Percentiles rank a stretch among this genome's conserved stretches.
phyloP scores from a whole-genome alignment of 2,113 vertebrate species.

The Tachysurus fulvidraco region DNA sequence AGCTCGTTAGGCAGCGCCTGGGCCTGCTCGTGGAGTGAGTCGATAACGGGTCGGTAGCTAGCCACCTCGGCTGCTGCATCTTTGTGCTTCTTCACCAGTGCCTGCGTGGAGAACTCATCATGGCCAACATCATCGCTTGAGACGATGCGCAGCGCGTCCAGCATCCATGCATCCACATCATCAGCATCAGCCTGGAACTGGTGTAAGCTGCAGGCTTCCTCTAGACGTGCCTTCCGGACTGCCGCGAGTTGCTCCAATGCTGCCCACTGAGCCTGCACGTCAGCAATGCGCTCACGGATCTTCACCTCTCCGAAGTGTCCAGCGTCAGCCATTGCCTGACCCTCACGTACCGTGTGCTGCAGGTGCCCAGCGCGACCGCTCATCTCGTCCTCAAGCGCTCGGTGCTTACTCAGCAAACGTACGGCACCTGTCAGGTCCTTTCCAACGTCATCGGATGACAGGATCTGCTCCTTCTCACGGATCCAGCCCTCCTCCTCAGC shows the following conservation, averaged over 20 bases:
- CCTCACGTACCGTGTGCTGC: conserved; percentile 87
- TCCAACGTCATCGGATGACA: conserved; percentile 86
- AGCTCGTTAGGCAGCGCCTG: conserved; percentile 76
- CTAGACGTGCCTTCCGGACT: conserved; percentile 79
- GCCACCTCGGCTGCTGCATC: conserved; percentile 88
- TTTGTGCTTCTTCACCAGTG: conserved; percentile 93
- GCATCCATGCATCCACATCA: conserved; percentile 89
- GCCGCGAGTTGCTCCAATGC: conserved; percentile 86
- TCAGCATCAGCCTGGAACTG: conserved; percentile 93
- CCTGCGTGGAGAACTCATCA: conserved; percentile 93
- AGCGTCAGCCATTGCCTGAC: conserved; percentile 85
- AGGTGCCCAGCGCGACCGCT: conserved; percentile 85
- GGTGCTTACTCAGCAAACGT: conserved; percentile 89
- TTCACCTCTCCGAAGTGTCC: conserved; percentile 87
- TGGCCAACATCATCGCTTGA: conserved; percentile 92
- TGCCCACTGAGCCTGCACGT: conserved; percentile 89
- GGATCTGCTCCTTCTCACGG: conserved; percentile 92
- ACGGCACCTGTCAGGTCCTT: conserved; percentile 89
- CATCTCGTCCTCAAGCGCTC: conserved; percentile 93
- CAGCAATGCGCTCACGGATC: conserved; percentile 83
- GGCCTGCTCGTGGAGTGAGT: conserved; percentile 86
- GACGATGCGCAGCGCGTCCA: conserved; percentile 90
- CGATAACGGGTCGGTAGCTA: conserved; percentile 85
- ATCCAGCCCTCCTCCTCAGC: conserved; percentile 97
- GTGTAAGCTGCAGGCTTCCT: conserved; percentile 86